Base-by-base conservation (phyloP, 2,797 vertebrate species). In the Sebastes umbrosus region DNA sequence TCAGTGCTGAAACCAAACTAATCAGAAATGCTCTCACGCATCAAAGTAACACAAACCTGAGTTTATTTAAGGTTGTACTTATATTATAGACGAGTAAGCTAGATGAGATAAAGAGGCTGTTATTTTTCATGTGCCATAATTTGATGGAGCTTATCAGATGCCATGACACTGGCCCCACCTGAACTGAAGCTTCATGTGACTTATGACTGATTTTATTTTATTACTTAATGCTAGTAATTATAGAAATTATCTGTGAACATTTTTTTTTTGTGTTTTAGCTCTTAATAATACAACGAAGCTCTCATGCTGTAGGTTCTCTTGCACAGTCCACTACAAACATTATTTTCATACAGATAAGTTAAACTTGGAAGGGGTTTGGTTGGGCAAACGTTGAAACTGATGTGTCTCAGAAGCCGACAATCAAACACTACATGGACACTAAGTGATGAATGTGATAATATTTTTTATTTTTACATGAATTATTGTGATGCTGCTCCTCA, bases 401-500 rank as follows among this genome's bases (percentile, higher is more conserved):
- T 76, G 87, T 75, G 79, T 93, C 86, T 91, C 70, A 83, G 77
- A 93, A 87, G 83, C 87, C 27, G 94, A 95, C 95, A 96, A 96
- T 96, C 95, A 94, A 92, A 93, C 89, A 87, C 82, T 84, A 88
- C 80, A 85, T 43, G 82, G 90, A 93, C 87, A 85, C 85, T 69
- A 85, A 72, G 82, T 79, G 59, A 92, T 90, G 92, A 95, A 94
- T 95, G 94, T 94, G 92, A 92, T 68, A 25, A 83, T 81, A 65
- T 71, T 65, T 91, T 85, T 88, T 84, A 73, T 84, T 93, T 92
- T 87, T 79, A 88, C 73, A 80, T 90, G 66, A 85, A 79, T 85
- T 87, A 81, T 90, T 91, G 84, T 88, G 88, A 92, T 92, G 93
- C 92, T 95, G 94, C 94, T 96, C 88, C 93, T 94, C 92, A 79